phyloP scores from a whole-genome alignment of 2,113 vertebrate genomes.

The Todiramphus chloris region DNA sequence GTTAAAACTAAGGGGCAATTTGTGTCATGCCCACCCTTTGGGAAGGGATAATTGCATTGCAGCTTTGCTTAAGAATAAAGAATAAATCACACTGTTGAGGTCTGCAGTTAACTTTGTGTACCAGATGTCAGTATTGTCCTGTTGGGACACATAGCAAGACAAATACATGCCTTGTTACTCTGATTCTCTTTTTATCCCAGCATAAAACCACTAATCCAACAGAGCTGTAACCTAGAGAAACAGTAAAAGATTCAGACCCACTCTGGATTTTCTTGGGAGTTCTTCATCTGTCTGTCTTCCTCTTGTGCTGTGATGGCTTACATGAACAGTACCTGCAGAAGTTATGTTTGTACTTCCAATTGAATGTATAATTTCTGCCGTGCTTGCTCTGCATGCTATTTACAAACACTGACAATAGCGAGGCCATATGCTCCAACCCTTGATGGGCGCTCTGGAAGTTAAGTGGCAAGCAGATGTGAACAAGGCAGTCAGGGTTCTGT shows the following conservation, averaged over 20 bases:
- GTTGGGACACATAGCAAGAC: background rate
- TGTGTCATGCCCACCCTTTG: background rate
- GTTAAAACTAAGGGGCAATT: background rate
- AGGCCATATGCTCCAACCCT: slow-evolving; percentile 28
- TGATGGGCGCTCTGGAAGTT: slow-evolving; percentile 17
- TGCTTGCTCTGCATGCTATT: background rate
- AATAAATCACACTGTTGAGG: background rate
- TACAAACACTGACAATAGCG: background rate
- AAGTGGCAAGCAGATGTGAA: slow-evolving; percentile 42
- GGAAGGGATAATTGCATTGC: background rate
- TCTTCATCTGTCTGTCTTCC: background rate
- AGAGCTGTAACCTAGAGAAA: background rate
- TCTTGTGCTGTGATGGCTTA: background rate
- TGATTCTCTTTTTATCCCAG: slow-evolving; percentile 2
- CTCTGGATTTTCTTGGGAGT: background rate
- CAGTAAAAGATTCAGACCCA: background rate
- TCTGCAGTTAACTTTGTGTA: background rate
- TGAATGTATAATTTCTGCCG: background rate
- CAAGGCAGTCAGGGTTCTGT: background rate
- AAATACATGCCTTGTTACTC: background rate
- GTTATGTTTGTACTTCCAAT: background rate
- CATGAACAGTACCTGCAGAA: background rate
- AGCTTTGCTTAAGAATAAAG: background rate
- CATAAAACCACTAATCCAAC: slow-evolving; percentile 4
- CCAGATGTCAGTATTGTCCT: slow-evolving; percentile 23